These are phyloP conservation scores for Otolemur crassicaudatus DNA, from an alignment of 2,797 vertebrate species.

Conservation along the genomic window DNA sequence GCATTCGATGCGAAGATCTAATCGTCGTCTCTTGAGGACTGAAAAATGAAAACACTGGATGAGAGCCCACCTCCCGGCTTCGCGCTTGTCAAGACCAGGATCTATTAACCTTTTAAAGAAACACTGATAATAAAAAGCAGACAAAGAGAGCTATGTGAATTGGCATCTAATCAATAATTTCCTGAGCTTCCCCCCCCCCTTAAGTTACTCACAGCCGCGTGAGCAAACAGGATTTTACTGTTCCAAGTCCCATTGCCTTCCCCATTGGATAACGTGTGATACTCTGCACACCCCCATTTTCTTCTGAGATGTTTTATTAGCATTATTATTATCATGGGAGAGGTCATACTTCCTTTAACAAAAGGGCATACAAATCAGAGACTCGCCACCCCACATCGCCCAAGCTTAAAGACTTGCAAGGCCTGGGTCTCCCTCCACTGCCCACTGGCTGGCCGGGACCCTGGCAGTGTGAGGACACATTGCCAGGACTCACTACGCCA, in stretches of 20 bases:
- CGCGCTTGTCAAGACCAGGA: slow-evolving; percentile 86
- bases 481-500: neutral
- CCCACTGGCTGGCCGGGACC: neutral
- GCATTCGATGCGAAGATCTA: slow-evolving; percentile 85
- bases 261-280: slow-evolving; percentile 32
- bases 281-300: slow-evolving; percentile 53
- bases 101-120: slow-evolving; percentile 88
- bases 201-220: slow-evolving; percentile 83
- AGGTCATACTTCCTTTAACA: neutral
- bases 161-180: slow-evolving; percentile 87
- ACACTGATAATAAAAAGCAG: slow-evolving; percentile 87
- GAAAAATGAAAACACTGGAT: slow-evolving; percentile 88
- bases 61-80: slow-evolving; percentile 86
- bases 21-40: slow-evolving; percentile 85
- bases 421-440: neutral
- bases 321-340: neutral
- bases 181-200: slow-evolving; percentile 46
- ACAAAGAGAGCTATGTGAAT: slow-evolving; percentile 87
- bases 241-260: slow-evolving; percentile 69
- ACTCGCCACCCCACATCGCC: neutral
- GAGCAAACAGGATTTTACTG: slow-evolving; percentile 81
- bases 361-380: neutral
- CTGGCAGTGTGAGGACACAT: neutral
- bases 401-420: neutral
- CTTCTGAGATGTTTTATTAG: slow-evolving; percentile 38